Conservation (phyloP, 2,113 vertebrate species). For the Centrocercus urophasianus region DNA sequence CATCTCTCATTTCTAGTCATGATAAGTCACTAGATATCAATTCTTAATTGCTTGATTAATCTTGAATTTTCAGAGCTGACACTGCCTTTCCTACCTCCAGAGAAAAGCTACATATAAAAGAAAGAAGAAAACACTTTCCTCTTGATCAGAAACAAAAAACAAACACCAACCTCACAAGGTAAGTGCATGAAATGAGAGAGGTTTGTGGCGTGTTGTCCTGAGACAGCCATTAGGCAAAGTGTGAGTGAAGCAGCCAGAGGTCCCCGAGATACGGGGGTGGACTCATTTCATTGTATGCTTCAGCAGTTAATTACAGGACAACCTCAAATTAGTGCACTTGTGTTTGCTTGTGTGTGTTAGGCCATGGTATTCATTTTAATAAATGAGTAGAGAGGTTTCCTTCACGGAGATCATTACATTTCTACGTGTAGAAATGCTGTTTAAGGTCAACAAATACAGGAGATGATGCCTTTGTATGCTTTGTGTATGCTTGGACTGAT, state of each 20-base stretch:
- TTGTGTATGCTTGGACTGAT: not conserved
- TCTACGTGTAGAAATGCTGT: not conserved
- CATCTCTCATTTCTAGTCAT: conserved; percentile 31
- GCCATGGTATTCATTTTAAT: not conserved
- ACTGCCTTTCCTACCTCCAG: not conserved
- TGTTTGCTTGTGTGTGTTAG: not conserved
- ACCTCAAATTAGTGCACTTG: not conserved
- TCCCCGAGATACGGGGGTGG: not conserved
- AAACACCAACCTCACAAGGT: not conserved
- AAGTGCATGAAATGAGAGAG: not conserved
- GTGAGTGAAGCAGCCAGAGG: not conserved
- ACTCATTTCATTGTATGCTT: conserved; percentile 9
- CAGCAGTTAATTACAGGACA: not conserved
- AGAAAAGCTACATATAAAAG: not conserved
- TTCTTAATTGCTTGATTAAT: conserved; percentile 67
- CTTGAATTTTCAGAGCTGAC: conserved; percentile 45
- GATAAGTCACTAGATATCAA: conserved; percentile 37
- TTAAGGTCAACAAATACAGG: not conserved
- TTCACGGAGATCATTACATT: not conserved
- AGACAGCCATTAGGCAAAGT: conserved; percentile 30
- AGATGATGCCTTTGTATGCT: not conserved
- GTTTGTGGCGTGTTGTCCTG: not conserved
- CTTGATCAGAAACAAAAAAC: not conserved
- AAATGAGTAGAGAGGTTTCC: conserved; percentile 13
- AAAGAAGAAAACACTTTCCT: not conserved